These are phyloP conservation scores for Pseudomyrmex pallidus DNA, from an alignment of 1,140 invertebrate genomes.

Conservation along the genomic window DNA sequence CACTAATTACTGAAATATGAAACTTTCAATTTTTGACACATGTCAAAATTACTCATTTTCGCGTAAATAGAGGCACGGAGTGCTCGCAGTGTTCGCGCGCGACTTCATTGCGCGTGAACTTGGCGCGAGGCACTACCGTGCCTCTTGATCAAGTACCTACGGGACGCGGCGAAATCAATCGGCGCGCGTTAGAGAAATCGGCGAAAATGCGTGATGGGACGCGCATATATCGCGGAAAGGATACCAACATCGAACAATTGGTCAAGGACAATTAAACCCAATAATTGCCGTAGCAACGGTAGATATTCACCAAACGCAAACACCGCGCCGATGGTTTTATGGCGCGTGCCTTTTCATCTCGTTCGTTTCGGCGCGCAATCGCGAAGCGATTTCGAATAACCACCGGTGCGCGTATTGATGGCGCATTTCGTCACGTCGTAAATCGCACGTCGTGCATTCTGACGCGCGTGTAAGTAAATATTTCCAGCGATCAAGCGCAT, in stretches of 20 bases:
- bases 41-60: too few relatives aligned
- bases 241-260: constrained; percentile 43
- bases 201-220: neutral
- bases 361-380: constrained; percentile 15
- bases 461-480: constrained; percentile 41
- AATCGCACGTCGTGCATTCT: constrained; percentile 42
- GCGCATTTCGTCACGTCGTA: constrained; percentile 40
- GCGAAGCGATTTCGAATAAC: constrained; percentile 19
- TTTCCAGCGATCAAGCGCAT: constrained; percentile 12
- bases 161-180: neutral
- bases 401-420: constrained; percentile 7
- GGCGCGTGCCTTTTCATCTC: constrained; percentile 39
- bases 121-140: too few relatives aligned
- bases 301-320: constrained; percentile 33
- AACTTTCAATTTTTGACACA: too few relatives aligned
- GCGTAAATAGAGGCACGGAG: too few relatives aligned
- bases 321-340: constrained; percentile 32
- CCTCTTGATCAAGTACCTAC: constrained; percentile 4
- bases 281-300: constrained; percentile 43
- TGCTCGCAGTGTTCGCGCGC: too few relatives aligned
- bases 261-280: constrained; percentile 47
- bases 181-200: neutral
- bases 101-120: too few relatives aligned
- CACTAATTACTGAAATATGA: too few relatives aligned
- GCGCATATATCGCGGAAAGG: neutral